phyloP scores from a whole-genome alignment of 2,113 vertebrate species.

The Emydura subglobosa region DNA sequence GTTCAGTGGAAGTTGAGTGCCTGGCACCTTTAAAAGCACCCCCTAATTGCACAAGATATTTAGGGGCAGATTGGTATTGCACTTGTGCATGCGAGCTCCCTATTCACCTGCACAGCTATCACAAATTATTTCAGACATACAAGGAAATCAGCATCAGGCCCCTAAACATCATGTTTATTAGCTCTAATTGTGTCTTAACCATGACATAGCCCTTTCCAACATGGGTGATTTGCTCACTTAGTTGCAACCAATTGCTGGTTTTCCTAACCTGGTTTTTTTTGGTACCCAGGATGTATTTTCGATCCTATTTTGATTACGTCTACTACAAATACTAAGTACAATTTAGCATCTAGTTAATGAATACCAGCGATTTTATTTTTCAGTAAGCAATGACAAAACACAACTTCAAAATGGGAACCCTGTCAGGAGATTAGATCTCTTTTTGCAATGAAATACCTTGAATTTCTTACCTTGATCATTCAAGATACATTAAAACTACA shows the following conservation, averaged over 20 bases:
- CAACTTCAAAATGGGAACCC: background rate
- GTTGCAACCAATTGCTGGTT: background rate
- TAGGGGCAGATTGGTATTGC: background rate
- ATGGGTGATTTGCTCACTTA: background rate
- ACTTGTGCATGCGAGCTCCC: background rate
- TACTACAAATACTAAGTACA: background rate
- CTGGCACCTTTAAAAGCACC: background rate
- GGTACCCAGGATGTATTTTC: background rate
- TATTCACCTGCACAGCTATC: no score
- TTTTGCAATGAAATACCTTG: background rate
- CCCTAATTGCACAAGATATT: background rate
- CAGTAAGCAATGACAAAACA: background rate
- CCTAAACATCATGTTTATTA: background rate
- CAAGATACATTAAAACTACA: background rate
- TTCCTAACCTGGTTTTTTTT: background rate
- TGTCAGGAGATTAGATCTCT: background rate
- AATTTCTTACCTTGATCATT: background rate
- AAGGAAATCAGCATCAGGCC: background rate
- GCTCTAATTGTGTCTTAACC: background rate
- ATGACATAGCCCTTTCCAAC: background rate
- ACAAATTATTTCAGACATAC: background rate
- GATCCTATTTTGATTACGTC: background rate
- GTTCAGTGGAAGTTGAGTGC: no score
- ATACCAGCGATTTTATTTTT: background rate
- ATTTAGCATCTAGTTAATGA: background rate